These are phyloP conservation scores for Idaea biselata DNA, from an alignment of 2,888 invertebrate genomes.

Conservation along the genomic window DNA sequence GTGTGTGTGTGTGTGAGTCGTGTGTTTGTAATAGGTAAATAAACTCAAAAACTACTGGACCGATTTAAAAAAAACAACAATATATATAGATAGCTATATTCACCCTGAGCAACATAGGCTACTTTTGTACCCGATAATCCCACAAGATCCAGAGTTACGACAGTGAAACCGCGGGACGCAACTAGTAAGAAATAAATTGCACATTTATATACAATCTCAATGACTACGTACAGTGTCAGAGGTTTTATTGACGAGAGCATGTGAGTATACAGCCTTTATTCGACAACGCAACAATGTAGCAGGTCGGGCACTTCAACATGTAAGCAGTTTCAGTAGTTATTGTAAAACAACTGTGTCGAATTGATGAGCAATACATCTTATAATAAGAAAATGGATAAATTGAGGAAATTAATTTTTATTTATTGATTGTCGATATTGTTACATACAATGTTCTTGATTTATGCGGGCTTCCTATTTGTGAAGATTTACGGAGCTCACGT, in stretches of 20 bases:
- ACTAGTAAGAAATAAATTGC: too few species aligned
- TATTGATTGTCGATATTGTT: constrained; percentile 2
- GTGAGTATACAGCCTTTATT: neutral
- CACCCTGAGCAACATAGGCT: too few species aligned
- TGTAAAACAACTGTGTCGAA: neutral
- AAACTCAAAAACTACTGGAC: too few species aligned
- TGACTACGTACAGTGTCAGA: too few species aligned
- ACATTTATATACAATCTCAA: too few species aligned
- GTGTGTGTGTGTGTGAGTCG: too few species aligned
- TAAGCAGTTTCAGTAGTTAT: neutral
- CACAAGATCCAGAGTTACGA: too few species aligned
- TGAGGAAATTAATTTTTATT: constrained; percentile 3
- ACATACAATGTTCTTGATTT: constrained; percentile 5
- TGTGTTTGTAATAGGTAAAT: too few species aligned
- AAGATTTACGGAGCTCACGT: neutral
- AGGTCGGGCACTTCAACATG: neutral
- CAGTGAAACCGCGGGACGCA: too few species aligned
- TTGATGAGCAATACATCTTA: neutral
- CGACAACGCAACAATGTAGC: neutral
- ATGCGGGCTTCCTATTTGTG: constrained; percentile 1
- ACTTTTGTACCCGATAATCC: too few species aligned
- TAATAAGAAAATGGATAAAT: neutral
- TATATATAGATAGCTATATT: too few species aligned
- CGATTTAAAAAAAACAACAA: too few species aligned
- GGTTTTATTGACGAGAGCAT: neutral